These are phyloP conservation scores for Galerucella calmariensis DNA, from an alignment of 2,888 invertebrate species.

Conservation along the genomic window DNA sequence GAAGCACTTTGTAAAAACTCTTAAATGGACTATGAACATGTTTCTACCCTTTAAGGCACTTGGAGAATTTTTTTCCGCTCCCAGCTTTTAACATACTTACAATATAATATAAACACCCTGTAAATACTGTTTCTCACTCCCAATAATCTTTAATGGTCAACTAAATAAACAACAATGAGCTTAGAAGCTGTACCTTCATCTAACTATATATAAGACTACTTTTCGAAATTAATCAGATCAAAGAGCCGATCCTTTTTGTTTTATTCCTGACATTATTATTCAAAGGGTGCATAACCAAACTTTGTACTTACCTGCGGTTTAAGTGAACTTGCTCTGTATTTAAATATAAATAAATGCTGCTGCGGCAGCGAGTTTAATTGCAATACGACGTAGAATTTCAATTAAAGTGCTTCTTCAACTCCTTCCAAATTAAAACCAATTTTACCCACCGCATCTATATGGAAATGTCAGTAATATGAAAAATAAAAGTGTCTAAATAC, in stretches of 20 bases:
- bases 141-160: too few relatives aligned
- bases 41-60: too few relatives aligned
- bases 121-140: too few relatives aligned
- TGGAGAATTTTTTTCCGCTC: too few relatives aligned
- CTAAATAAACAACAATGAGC: neutral
- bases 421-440: slow-evolving; percentile 25
- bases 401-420: slow-evolving; percentile 29
- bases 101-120: too few relatives aligned
- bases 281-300: slow-evolving; percentile 8
- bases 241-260: neutral
- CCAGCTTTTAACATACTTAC: too few relatives aligned
- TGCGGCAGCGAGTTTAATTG: slow-evolving; percentile 23
- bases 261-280: slow-evolving; percentile 14
- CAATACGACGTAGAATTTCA: slow-evolving; percentile 30
- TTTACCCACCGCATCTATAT: slow-evolving; percentile 12
- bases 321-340: slow-evolving; percentile 18
- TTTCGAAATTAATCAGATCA: neutral
- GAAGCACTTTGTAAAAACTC: too few relatives aligned
- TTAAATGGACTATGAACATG: too few relatives aligned
- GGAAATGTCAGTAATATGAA: neutral
- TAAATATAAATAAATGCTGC: slow-evolving; percentile 30
- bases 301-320: slow-evolving; percentile 19
- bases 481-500: too few relatives aligned
- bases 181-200: neutral
- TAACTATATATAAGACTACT: neutral